Conservation (phyloP, 2,113 vertebrate species). For the Sylvia atricapilla region DNA sequence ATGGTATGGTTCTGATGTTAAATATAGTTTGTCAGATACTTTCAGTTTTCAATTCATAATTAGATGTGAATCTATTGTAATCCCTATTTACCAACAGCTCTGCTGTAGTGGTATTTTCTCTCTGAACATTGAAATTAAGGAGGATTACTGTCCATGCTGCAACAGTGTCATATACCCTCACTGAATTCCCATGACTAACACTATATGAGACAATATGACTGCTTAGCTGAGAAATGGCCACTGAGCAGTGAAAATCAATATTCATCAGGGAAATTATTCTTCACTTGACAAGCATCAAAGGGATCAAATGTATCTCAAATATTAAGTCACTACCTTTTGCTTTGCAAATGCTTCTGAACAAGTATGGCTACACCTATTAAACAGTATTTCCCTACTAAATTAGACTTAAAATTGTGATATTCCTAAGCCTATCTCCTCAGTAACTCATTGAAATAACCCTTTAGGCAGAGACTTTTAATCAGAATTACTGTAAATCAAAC, state of each 20-base stretch:
- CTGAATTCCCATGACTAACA: background rate
- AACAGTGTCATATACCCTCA: background rate
- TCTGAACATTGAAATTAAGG: background rate
- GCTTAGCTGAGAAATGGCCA: background rate
- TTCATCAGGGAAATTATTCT: background rate
- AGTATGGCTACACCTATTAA: background rate
- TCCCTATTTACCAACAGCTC: background rate
- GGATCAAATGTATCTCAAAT: background rate
- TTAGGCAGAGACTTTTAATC: background rate
- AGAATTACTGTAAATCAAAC: background rate
- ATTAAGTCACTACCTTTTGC: background rate
- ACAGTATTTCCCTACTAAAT: background rate
- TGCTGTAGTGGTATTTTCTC: background rate
- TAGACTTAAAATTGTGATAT: background rate
- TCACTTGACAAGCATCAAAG: background rate
- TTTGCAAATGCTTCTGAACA: background rate
- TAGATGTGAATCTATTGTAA: background rate
- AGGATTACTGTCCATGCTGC: background rate
- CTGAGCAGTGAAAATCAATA: background rate
- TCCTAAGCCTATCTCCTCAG: background rate
- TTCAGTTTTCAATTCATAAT: background rate
- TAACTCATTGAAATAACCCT: background rate
- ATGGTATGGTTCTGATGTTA: background rate
- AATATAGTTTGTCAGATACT: background rate
- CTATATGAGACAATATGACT: background rate